These are phyloP conservation scores for Oncorhynchus nerka DNA, from an alignment of 2,113 vertebrate species.

Conservation along the genomic window DNA sequence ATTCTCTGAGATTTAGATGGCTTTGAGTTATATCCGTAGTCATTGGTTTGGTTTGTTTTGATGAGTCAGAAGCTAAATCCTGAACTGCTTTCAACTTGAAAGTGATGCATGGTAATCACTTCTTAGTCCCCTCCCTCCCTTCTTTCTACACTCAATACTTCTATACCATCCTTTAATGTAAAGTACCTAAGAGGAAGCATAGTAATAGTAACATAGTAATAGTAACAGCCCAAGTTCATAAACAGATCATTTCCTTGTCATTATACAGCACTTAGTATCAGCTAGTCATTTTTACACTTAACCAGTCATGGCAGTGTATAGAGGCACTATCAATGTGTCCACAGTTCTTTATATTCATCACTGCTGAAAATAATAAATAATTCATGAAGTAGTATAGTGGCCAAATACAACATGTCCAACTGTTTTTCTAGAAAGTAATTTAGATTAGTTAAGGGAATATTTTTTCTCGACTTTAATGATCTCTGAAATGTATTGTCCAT, in stretches of 20 bases:
- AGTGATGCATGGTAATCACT: conserved; percentile 16
- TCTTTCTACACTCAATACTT: conserved; percentile 20
- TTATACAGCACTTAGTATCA: not conserved
- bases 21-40: not conserved
- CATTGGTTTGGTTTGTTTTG: conserved; percentile 4
- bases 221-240: not conserved
- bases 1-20: not conserved
- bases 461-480: conserved; percentile 7
- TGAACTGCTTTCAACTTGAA: not conserved
- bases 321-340: not conserved
- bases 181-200: conserved; percentile 25
- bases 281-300: not conserved
- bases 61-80: conserved; percentile 19
- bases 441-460: not conserved
- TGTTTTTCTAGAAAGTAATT: not conserved
- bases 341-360: not conserved
- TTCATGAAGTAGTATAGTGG: not conserved
- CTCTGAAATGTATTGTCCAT: conserved; percentile 24
- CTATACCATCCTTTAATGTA: conserved; percentile 17
- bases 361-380: not conserved
- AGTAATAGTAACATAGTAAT: not conserved
- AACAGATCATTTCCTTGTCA: not conserved
- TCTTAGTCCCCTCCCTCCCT: not conserved
- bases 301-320: not conserved
- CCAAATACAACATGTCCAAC: not conserved